phyloP scores from a whole-genome alignment of 2,797 vertebrate species.

The Chrysolophus pictus region DNA sequence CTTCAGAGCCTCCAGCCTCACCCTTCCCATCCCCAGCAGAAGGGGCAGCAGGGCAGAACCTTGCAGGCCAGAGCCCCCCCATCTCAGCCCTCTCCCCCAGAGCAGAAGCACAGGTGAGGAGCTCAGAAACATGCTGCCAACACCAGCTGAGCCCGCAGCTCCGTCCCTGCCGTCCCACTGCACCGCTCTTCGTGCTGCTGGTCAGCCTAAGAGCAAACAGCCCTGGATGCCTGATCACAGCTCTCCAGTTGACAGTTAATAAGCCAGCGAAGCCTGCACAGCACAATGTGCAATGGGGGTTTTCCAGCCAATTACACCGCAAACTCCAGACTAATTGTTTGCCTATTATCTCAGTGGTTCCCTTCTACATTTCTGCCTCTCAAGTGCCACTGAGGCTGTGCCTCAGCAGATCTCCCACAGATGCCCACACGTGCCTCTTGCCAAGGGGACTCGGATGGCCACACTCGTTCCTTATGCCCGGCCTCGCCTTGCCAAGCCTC shows the following conservation, averaged over 20 bases:
- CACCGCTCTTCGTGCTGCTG: neutral
- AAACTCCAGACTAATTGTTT: conserved; percentile 15
- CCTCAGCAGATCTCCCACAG: conserved; percentile 1
- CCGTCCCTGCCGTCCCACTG: accelerated
- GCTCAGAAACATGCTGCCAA: accelerated
- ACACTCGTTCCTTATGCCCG: neutral
- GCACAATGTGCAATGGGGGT: neutral
- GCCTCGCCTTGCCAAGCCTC: neutral
- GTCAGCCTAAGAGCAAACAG: neutral
- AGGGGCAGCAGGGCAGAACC: neutral
- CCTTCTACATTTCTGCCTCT: neutral
- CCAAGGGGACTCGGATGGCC: conserved; percentile 30
- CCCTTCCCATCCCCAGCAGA: neutral
- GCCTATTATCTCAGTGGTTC: conserved; percentile 36
- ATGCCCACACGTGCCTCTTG: neutral
- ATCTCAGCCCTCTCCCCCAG: neutral
- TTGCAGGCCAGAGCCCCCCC: neutral
- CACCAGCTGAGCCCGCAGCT: neutral
- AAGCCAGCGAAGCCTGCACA: neutral
- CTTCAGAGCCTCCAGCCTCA: neutral
- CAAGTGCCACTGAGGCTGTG: neutral
- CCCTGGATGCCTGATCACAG: accelerated
- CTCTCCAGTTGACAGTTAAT: neutral
- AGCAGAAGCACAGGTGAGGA: neutral
- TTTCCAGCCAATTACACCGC: conserved; percentile 57